These are phyloP conservation scores for Apteryx mantelli DNA, from an alignment of 2,113 vertebrate species.

Conservation along the genomic window DNA sequence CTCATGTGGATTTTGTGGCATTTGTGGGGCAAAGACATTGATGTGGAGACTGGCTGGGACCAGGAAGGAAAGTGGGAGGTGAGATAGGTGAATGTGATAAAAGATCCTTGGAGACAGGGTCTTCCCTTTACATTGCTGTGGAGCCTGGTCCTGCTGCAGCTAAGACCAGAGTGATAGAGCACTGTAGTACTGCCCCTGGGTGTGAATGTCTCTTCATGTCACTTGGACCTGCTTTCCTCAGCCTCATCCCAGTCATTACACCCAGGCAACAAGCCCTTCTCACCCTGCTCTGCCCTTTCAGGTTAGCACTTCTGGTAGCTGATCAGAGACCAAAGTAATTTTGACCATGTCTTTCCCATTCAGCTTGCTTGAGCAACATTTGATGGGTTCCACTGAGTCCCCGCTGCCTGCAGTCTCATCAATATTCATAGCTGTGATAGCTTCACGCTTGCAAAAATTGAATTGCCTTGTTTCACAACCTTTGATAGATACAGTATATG, in stretches of 20 bases:
- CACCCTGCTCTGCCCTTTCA: background rate
- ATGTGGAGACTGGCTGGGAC: background rate
- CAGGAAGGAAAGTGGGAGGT: background rate
- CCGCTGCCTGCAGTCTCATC: background rate
- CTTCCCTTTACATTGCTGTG: background rate
- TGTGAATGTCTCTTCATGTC: background rate
- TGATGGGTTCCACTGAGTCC: background rate
- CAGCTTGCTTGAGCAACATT: background rate
- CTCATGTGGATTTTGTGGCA: background rate
- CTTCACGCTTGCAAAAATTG: background rate
- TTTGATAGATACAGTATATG: background rate
- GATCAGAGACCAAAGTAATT: background rate
- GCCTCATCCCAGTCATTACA: fast-evolving
- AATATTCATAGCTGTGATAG: background rate
- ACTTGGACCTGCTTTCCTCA: background rate
- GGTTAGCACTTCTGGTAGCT: background rate
- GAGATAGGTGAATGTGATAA: background rate
- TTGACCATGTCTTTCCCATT: background rate
- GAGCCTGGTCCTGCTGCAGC: background rate
- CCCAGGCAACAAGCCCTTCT: fast-evolving
- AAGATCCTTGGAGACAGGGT: background rate
- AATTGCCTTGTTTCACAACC: background rate
- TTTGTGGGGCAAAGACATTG: background rate
- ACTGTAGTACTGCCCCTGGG: background rate
- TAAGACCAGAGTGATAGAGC: background rate